Percentiles rank a stretch among this genome's conserved stretches.
Conservation (phyloP, 2,797 vertebrate species). For the Scyliorhinus canicula region DNA sequence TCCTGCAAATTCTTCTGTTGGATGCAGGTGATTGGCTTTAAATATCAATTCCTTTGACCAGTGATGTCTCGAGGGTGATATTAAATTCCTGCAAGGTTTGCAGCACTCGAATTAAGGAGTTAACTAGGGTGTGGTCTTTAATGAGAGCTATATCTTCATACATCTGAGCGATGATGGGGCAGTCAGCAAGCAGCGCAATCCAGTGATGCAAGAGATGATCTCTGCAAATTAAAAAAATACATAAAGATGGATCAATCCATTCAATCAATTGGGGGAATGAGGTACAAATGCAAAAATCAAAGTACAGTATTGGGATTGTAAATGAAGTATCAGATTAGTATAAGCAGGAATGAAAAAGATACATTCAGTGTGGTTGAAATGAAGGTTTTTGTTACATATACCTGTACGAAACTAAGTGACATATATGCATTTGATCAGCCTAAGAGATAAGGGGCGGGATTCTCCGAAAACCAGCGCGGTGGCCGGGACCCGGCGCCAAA, state of each 20-base stretch:
- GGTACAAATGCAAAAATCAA: slow-evolving; percentile 45
- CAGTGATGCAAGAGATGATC: slow-evolving; percentile 96
- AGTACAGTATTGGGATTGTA: neutral
- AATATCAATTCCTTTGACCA: slow-evolving; percentile 88
- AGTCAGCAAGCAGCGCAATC: slow-evolving; percentile 93
- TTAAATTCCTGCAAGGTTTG: slow-evolving; percentile 99
- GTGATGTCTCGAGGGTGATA: slow-evolving; percentile 92
- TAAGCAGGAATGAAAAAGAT: neutral
- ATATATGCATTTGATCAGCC: neutral
- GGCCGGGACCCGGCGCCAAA: no score
- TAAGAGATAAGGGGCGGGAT: neutral
- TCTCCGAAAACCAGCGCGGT: no score
- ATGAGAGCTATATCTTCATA: slow-evolving; percentile 91
- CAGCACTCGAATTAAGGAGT: slow-evolving; percentile 92
- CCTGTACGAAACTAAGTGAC: neutral
- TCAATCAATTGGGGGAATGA: slow-evolving; percentile 30
- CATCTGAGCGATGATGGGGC: slow-evolving; percentile 94
- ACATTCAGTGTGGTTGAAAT: neutral
- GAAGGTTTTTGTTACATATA: neutral
- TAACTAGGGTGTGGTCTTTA: slow-evolving; percentile 91
- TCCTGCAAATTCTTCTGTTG: slow-evolving; percentile 51
- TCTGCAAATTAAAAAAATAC: slow-evolving; percentile 55
- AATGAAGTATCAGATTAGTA: neutral
- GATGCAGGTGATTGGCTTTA: slow-evolving; percentile 51
- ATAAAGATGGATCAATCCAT: slow-evolving; percentile 41